Conservation (phyloP, 2,797 vertebrate species). For the Lutjanus argentimaculatus region DNA sequence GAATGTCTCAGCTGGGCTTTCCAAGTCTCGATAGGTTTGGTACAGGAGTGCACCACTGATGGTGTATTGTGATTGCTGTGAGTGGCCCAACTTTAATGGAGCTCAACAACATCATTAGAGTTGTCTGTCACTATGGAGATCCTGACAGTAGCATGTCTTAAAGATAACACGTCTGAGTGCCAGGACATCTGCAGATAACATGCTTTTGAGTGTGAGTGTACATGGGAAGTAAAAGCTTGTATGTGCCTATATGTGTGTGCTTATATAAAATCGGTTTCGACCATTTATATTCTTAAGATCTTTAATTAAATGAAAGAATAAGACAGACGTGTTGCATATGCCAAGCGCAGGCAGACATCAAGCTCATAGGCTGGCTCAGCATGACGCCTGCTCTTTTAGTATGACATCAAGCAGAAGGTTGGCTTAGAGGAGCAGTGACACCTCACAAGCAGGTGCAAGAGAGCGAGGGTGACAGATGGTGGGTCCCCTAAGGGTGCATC, state of each 20-base stretch:
- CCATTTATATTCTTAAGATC: conserved; percentile 13
- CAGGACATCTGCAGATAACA: conserved; percentile 51
- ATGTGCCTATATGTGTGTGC: conserved; percentile 1
- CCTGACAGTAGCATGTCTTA: conserved; percentile 41
- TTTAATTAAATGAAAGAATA: conserved; percentile 34
- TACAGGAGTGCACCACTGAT: conserved; percentile 54
- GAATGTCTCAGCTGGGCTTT: conserved; percentile 39
- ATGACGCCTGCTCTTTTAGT: conserved; percentile 54
- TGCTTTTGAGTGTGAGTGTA: not conserved
- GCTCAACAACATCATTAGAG: conserved; percentile 55
- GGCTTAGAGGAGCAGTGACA: conserved; percentile 48
- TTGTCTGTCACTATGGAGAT: conserved; percentile 57
- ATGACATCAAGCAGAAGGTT: conserved; percentile 70
- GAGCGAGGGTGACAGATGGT: conserved; percentile 71
- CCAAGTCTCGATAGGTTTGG: conserved; percentile 41
- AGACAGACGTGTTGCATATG: conserved; percentile 24
- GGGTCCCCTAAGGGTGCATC: conserved; percentile 53
- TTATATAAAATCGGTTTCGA: conserved; percentile 14
- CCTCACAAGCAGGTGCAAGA: conserved; percentile 68
- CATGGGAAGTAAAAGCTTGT: not conserved
- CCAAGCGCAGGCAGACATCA: conserved; percentile 27
- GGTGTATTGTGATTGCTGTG: conserved; percentile 68
- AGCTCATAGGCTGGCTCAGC: conserved; percentile 33
- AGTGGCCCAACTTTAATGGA: conserved; percentile 65
- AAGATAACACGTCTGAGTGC: conserved; percentile 58